These are phyloP conservation scores for Drosophila bifasciata DNA, from an alignment of 1,140 invertebrate genomes.

Conservation along the genomic window DNA sequence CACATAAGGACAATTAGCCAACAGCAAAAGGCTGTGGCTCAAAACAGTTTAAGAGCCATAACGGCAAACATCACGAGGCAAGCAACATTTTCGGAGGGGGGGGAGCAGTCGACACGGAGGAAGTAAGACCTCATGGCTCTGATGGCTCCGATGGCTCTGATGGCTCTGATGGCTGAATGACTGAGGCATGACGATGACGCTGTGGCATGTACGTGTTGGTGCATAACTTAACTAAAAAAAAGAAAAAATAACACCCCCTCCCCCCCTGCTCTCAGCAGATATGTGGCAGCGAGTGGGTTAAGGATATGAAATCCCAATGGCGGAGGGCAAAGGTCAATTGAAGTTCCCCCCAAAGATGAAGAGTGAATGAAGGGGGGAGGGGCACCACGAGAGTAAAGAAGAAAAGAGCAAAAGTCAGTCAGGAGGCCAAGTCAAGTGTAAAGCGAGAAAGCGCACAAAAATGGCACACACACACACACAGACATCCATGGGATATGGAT, in stretches of 20 bases:
- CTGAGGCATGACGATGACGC: slow-evolving; percentile 56
- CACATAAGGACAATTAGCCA: slow-evolving; percentile 80
- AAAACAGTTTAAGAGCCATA: slow-evolving; percentile 65
- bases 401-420: slow-evolving; percentile 60
- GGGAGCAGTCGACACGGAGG: no score
- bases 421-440: slow-evolving; percentile 73
- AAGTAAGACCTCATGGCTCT: no score
- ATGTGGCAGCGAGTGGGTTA: neutral
- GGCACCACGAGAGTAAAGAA: slow-evolving; percentile 10
- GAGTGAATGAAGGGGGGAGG: no score
- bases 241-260: no score
- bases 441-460: slow-evolving; percentile 75
- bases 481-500: slow-evolving; percentile 14
- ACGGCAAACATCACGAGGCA: slow-evolving; percentile 15
- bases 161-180: slow-evolving; percentile 16
- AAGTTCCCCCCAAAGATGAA: slow-evolving; percentile 57
- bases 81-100: no score
- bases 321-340: slow-evolving; percentile 78
- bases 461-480: slow-evolving; percentile 46
- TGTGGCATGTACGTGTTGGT: slow-evolving; percentile 66
- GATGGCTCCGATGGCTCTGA: no score
- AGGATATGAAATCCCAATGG: neutral
- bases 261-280: neutral
- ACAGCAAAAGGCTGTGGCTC: slow-evolving; percentile 35
- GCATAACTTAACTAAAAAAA: slow-evolving; percentile 70